phyloP scores from a whole-genome alignment of 2,113 vertebrate species.

The Lycaon pictus region DNA sequence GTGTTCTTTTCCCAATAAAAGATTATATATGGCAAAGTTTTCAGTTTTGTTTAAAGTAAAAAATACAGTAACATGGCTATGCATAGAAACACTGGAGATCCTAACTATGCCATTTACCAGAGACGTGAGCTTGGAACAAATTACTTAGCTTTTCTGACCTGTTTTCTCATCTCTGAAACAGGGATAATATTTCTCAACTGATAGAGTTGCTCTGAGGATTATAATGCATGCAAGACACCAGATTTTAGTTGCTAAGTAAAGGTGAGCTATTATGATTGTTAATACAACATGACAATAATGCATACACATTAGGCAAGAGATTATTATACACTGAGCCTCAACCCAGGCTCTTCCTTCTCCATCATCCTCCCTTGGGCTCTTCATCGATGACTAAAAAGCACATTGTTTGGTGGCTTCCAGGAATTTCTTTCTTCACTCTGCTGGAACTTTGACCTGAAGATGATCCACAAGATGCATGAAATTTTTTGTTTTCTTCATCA shows the following conservation, averaged over 20 bases:
- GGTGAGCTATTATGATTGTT: neutral
- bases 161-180: conserved; percentile 39
- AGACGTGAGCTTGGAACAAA: conserved; percentile 10
- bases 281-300: neutral
- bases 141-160: conserved; percentile 19
- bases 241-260: neutral
- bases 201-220: neutral
- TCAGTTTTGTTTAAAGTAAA: conserved; percentile 42
- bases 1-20: neutral
- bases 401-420: neutral
- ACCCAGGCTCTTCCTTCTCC: neutral
- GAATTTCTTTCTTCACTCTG: conserved; percentile 5
- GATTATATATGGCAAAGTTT: conserved; percentile 23
- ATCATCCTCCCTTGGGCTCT: neutral
- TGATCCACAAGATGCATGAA: conserved; percentile 24
- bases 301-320: conserved; percentile 35
- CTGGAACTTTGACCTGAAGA: conserved; percentile 58
- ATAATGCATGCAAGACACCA: conserved; percentile 37
- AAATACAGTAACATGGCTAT: neutral
- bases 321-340: neutral
- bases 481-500: conserved; percentile 46
- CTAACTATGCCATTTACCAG: neutral
- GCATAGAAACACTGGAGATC: conserved; percentile 1
- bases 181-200: neutral
- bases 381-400: neutral